A percentile compares a stretch with the other conserved stretches of the same genome.
These are phyloP conservation scores for Sardinella longiceps DNA, from an alignment of 2,797 vertebrate genomes.

Conservation along the genomic window DNA sequence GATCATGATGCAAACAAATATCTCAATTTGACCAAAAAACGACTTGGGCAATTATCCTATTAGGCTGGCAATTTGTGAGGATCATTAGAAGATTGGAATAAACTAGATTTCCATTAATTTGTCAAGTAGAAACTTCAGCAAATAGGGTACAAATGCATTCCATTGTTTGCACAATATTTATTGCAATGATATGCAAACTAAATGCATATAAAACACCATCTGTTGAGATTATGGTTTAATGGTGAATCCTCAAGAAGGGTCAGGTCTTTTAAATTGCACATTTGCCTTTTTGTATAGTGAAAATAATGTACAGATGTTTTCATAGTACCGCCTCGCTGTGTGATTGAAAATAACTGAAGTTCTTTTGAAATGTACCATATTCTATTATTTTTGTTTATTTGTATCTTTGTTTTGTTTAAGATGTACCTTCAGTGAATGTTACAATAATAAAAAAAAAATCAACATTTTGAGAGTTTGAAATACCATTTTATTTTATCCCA, in stretches of 20 bases:
- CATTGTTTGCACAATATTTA: neutral
- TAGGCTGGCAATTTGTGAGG: neutral
- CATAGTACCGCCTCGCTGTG: no score
- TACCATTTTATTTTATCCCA: constrained; percentile 77
- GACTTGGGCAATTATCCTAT: no score
- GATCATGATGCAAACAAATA: no score
- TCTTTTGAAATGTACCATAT: neutral
- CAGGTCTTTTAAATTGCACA: no score
- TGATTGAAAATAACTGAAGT: no score
- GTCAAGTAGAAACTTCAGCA: no score
- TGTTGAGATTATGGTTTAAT: neutral
- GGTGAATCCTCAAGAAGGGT: neutral
- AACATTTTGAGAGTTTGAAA: constrained; percentile 62
- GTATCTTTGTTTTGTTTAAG: neutral
- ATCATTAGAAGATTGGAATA: neutral
- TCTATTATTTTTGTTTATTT: neutral
- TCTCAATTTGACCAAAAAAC: no score
- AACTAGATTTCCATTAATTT: neutral
- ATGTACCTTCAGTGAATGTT: neutral
- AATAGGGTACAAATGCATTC: no score
- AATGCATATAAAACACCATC: neutral
- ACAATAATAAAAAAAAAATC: neutral
- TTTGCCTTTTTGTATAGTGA: neutral
- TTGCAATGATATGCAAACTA: neutral
- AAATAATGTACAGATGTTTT: neutral